phyloP scores from a whole-genome alignment of 2,888 invertebrate species.

The Ormyrus nitidulus region DNA sequence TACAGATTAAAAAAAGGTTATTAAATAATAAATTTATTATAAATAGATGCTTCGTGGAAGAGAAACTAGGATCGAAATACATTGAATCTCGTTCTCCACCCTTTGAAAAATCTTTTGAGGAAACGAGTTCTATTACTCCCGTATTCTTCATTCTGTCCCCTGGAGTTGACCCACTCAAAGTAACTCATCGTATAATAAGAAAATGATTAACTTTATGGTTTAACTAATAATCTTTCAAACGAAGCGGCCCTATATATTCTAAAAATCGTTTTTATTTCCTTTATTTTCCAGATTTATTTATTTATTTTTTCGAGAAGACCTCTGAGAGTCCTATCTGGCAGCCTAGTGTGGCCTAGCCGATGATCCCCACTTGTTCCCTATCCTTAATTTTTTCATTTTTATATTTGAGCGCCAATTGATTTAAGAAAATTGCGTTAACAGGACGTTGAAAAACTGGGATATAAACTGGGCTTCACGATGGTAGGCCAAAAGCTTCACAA shows the following conservation, averaged over 20 bases:
- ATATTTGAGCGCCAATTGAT: too few relatives aligned
- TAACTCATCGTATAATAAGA: slow-evolving; percentile 63
- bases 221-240: too few relatives aligned
- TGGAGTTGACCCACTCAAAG: slow-evolving; percentile 95
- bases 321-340: too few relatives aligned
- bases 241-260: too few relatives aligned
- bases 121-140: slow-evolving; percentile 89
- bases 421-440: slow-evolving; percentile 62
- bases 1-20: too few relatives aligned
- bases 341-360: too few relatives aligned
- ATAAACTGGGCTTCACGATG: slow-evolving; percentile 85
- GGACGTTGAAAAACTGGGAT: slow-evolving; percentile 93
- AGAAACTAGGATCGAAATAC: slow-evolving; percentile 90
- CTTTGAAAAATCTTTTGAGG: slow-evolving; percentile 90
- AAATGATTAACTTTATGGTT: not conserved
- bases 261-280: too few relatives aligned
- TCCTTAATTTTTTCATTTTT: too few relatives aligned
- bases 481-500: slow-evolving; percentile 93
- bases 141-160: slow-evolving; percentile 96
- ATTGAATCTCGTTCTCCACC: slow-evolving; percentile 87
- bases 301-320: too few relatives aligned
- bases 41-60: slow-evolving; percentile 88
- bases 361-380: too few relatives aligned
- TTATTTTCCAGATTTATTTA: too few relatives aligned
- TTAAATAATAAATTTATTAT: not conserved